phyloP scores from a whole-genome alignment of 2,113 vertebrate genomes.

The Stegastes partitus region DNA sequence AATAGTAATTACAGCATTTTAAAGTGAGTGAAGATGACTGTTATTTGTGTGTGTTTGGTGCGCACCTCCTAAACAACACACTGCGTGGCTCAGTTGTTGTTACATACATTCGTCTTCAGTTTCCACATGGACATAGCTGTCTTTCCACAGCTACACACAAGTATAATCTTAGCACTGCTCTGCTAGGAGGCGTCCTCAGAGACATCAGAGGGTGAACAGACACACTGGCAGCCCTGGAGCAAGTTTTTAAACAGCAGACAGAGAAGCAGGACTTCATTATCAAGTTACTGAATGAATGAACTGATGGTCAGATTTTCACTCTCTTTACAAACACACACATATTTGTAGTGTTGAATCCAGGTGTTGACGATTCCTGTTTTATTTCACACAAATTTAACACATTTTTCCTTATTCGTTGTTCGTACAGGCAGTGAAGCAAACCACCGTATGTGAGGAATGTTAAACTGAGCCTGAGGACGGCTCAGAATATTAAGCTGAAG shows the following conservation, averaged over 20 bases:
- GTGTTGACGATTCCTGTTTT: background rate
- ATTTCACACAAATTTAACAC: background rate
- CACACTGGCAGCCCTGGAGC: background rate
- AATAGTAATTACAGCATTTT: no score
- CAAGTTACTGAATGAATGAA: background rate
- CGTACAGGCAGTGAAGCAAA: background rate
- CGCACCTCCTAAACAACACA: no score
- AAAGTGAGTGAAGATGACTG: no score
- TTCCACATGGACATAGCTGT: background rate
- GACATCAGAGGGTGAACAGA: background rate
- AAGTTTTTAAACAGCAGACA: background rate
- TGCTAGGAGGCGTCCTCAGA: constrained; percentile 14
- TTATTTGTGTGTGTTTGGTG: no score
- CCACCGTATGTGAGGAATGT: constrained; percentile 44
- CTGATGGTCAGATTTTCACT: background rate
- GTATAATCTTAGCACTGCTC: background rate
- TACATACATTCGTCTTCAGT: constrained; percentile 1
- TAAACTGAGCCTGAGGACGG: constrained; percentile 24
- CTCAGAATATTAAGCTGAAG: constrained; percentile 29
- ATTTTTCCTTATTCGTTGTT: background rate
- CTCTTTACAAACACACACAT: background rate
- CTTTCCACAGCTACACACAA: constrained; percentile 4
- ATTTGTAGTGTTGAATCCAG: background rate
- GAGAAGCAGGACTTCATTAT: background rate
- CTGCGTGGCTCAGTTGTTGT: no score